phyloP scores from a whole-genome alignment of 2,113 vertebrate genomes.

The Neopipo cinnamomea region DNA sequence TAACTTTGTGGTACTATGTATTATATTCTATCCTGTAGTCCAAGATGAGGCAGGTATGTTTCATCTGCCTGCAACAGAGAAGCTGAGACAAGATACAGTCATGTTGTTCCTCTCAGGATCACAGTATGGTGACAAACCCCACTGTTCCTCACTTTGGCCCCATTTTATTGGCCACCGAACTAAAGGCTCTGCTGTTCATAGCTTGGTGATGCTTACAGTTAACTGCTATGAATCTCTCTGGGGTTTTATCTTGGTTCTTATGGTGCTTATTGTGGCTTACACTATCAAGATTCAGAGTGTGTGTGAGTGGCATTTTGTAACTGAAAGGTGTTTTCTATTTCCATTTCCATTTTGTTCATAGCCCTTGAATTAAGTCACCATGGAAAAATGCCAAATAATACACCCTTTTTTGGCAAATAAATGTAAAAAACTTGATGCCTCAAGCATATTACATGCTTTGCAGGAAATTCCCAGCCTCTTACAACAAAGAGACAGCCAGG shows the following conservation, averaged over 20 bases:
- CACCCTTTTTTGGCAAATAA: conserved; percentile 58
- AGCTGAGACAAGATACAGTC: neutral
- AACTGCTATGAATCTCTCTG: neutral
- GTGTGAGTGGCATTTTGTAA: neutral
- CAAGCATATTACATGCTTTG: conserved; percentile 57
- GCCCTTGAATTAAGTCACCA: conserved; percentile 51
- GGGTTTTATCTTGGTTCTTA: neutral
- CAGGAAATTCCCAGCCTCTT: conserved; percentile 70
- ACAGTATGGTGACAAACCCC: neutral
- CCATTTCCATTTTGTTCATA: conserved; percentile 59
- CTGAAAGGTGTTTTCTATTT: conserved; percentile 63
- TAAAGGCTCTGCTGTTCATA: neutral
- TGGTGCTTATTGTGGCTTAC: neutral
- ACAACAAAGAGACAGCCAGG: conserved; percentile 58
- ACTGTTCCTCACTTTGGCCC: neutral
- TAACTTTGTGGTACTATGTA: neutral
- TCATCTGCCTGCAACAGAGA: neutral
- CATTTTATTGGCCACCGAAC: neutral
- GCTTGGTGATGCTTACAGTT: neutral
- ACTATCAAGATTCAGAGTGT: neutral
- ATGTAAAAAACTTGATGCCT: conserved; percentile 57
- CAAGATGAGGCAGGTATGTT: neutral
- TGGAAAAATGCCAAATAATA: conserved; percentile 67
- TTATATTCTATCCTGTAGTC: neutral
- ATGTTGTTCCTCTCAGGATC: neutral